Base-by-base conservation (phyloP, 2,888 invertebrate species). In the Yponomeuta sedellus region DNA sequence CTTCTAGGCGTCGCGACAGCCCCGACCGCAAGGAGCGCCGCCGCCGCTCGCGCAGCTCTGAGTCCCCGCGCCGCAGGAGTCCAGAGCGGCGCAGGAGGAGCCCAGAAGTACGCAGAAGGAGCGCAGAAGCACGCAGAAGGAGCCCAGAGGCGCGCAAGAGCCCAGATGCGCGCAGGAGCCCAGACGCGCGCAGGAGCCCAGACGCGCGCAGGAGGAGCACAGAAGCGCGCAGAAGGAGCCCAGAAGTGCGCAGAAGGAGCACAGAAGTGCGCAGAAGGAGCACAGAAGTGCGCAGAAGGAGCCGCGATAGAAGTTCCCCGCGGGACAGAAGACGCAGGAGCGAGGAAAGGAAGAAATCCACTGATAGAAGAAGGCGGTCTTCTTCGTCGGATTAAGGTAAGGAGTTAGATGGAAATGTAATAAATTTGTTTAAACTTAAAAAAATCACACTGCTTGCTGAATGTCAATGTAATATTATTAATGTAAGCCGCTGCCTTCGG, bases 1-100 rank as follows among this genome's bases (percentile, higher is more conserved):
- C n/a, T n/a, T n/a, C n/a, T 52, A 62, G 66, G 6, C 56, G 62
- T 20, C 66, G 66, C 20, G 66, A 61, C 44, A 62, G 57, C 61
- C 61, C 61, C n/a, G 58, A 34, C n/a, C 65, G 65, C 44, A 65
- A 67, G 20, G 58, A 34, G 10, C 65, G 65, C 44, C 68, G 68
- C 22, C 66, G 64, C 58, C 68, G 67, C 19, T 66, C 65, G 22
- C 65, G 65, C 61, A 56, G 61, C 40, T 40, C 65, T 6, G 59
- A 65, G 19, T 65, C 57, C 61, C 65, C 34, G 25, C 57, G 40
- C 12, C 64, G 62, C 62, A 52, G 58, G 61, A 25, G 19, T 56
- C 22, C 20, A 10, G 58, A 57, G 11, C 28, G 34, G 11, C 66
- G 61, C 56, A 56, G 44, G n/a, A 40, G 28, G 28, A 11, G 19